A percentile compares a stretch with the other conserved stretches of the same genome.
Conservation (phyloP, 1,140 invertebrate species). For the Cepaea nemoralis region DNA sequence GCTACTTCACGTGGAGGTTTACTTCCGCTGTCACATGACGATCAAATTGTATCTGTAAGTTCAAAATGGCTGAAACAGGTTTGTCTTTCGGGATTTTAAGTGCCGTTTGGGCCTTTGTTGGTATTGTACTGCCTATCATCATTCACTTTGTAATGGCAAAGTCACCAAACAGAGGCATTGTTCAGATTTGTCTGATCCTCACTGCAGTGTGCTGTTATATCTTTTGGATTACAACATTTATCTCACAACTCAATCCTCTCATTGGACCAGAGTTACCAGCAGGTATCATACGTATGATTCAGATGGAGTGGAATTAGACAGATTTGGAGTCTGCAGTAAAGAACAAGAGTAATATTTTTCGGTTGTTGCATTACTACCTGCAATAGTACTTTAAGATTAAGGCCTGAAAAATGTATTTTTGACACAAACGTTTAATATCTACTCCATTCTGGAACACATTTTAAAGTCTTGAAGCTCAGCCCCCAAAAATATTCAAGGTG, state of each 20-base stretch:
- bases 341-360: too few relatives aligned
- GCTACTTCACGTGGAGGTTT: too few relatives aligned
- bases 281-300: constrained; percentile 60
- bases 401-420: too few relatives aligned
- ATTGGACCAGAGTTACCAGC: constrained; percentile 84
- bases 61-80: constrained; percentile 49
- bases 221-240: constrained; percentile 93
- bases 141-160: constrained; percentile 60
- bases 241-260: constrained; percentile 95
- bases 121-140: constrained; percentile 59
- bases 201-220: constrained; percentile 92
- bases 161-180: constrained; percentile 75
- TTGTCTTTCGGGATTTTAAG: constrained; percentile 51
- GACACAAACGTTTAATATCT: too few relatives aligned
- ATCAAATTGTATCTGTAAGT: too few relatives aligned
- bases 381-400: too few relatives aligned
- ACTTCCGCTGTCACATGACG: too few relatives aligned
- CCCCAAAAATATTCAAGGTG: too few relatives aligned
- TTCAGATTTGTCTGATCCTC: constrained; percentile 87
- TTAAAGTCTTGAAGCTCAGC: too few relatives aligned
- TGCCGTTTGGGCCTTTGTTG: constrained; percentile 60
- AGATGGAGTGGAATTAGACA: constrained; percentile 56
- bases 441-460: too few relatives aligned
- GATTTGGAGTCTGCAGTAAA: too few relatives aligned
- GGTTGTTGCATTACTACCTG: too few relatives aligned